Base-by-base conservation (phyloP, 2,888 invertebrate genomes). In the Nomada fucata region DNA sequence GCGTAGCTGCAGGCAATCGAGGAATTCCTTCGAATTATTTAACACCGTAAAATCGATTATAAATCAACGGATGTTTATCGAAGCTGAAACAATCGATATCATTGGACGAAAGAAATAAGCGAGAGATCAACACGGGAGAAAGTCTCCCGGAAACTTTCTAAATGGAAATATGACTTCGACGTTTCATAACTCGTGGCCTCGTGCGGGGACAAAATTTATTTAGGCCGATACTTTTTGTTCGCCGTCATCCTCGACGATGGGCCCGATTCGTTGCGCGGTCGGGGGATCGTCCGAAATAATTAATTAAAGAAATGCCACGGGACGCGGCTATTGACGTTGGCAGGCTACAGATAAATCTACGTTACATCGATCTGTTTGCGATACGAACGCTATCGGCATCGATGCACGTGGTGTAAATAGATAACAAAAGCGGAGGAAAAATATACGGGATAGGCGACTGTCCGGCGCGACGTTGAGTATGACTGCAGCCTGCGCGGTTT, bases 331-430 rank as follows among this genome's bases (percentile, higher is more conserved):
- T 69, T 70, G 73, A 42, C 20, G 50, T 50, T 53, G 53, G 44
- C 26, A 47, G 18, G 36, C 57, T 59, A 9, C n/a, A 7, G 61
- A 76, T 47, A 63, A 69, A 70, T 70, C 81, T 70, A 29, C 52
- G 83, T 81, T 69, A 7, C 5, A 36, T 36, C 36, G 73, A 83
- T 83, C 73, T 29, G 18, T 57, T 26, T n/a, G 57, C 36, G 73
- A 77, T 77, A 76, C 53, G 57, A 13, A 20, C 63, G 73, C 50
- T 83, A 84, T 77, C 83, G 67, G 9, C 11, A 44, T 65, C 68
- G 80, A 76, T 72, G 68, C 76, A 80, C 80, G 84, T 85, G 79
- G 84, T 84, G 86, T 65, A 87, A 84, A 87, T 82, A 85, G 85
- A 85, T 85, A 84, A 85, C 80, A 85, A 87, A 87, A 84, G 60